Base-by-base conservation (phyloP, 2,888 invertebrate genomes). In the Dryobotodes eremita region DNA sequence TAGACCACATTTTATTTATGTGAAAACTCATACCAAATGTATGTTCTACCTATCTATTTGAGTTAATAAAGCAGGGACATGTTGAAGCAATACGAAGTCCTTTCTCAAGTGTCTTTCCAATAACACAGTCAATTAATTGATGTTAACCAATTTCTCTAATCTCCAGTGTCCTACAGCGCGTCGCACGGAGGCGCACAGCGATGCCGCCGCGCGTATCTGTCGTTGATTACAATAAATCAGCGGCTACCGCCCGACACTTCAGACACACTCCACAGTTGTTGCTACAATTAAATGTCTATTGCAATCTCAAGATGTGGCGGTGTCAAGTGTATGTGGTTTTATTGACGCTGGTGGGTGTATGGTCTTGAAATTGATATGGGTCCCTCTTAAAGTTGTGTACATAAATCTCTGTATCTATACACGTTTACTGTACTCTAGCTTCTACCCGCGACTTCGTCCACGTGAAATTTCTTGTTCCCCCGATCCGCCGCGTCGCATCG, bases 201-300 rank as follows among this genome's bases (percentile, higher is more conserved):
- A n/a, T 61, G 77, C 78, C 31, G 75, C 55, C 65, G 68, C 80
- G 87, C 83, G 90, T 90, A 91, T 92, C 91, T 91, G 91, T 92
- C 92, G 92, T 90, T 91, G 92, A 93, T 94, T 90, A 90, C 90
- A 87, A 94, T 95, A 95, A 95, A 95, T 95, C 95, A 93, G 91
- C 74, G 76, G 87, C 80, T 83, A 82, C 78, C 89, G 84, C 82
- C 78, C 76, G 89, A 75, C 81, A 84, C 82, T 79, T 59, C 82
- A 81, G 79, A 75, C 80, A 82, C 74, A 86, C 86, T 82, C 80
- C 75, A 81, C 73, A 71, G 64, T 83, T 71, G 80, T 83, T 61
- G 78, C 80, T 74, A 85, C 85, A 88, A 83, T 88, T 82, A 88
- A 83, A 83, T 73, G 82, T 82, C 80, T 83, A 85, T 84, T 80